A percentile compares a stretch with the other conserved stretches of the same genome.
phyloP scores from a whole-genome alignment of 2,888 invertebrate species.

The Caprella mutica region DNA sequence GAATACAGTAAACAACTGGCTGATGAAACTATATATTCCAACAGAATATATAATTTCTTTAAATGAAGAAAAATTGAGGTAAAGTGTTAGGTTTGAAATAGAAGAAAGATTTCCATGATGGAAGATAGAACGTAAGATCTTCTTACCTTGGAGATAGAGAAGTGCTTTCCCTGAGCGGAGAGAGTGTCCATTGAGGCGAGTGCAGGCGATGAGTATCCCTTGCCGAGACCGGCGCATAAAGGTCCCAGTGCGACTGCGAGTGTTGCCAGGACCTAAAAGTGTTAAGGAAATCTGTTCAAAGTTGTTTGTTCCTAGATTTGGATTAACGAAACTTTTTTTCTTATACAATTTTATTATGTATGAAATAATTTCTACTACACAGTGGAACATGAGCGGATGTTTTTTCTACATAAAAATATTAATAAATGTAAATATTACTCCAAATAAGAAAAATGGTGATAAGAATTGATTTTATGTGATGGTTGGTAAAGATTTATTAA shows the following conservation, averaged over 20 bases:
- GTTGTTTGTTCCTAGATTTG: no score
- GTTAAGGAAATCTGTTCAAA: conserved; percentile 10
- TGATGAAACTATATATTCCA: no score
- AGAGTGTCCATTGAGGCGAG: conserved; percentile 52
- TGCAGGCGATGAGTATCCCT: conserved; percentile 71
- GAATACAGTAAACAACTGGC: no score
- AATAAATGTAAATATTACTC: conserved; percentile 2
- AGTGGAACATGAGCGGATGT: not conserved
- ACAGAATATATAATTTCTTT: no score
- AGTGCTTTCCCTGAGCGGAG: conserved; percentile 32
- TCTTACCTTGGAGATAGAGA: conserved; percentile 35
- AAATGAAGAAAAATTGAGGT: no score
- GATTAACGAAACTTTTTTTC: no score
- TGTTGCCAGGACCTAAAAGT: conserved; percentile 58
- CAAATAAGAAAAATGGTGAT: conserved; percentile 7
- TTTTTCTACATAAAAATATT: conserved; percentile 5
- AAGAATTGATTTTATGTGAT: not conserved
- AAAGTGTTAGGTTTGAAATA: no score
- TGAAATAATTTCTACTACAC: not conserved
- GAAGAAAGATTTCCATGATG: no score
- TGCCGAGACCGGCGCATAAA: conserved; percentile 64
- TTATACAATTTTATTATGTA: no score
- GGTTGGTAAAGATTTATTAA: conserved; percentile 1
- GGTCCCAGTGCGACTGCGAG: conserved; percentile 67
- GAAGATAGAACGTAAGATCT: no score